phyloP scores from a whole-genome alignment of 2,113 vertebrate species.

The Hippocampus abdominalis region DNA sequence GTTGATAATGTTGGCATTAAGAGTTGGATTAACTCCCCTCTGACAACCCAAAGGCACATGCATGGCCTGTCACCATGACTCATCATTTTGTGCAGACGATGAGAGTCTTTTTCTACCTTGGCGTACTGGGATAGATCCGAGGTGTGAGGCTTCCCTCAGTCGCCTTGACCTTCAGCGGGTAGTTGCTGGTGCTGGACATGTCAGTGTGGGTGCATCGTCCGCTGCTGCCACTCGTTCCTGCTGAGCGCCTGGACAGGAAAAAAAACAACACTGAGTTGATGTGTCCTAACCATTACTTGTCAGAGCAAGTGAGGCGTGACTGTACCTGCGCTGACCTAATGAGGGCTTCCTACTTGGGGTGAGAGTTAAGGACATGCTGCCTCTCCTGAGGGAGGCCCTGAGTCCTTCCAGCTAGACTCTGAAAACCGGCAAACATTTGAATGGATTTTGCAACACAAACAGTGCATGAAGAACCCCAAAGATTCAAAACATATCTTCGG shows the following conservation, averaged over 20 bases:
- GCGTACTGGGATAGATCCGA: constrained; percentile 76
- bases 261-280: background rate
- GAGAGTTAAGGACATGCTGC: constrained; percentile 67
- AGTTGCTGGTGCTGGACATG: constrained; percentile 85
- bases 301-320: constrained; percentile 42
- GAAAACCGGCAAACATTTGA: constrained; percentile 3
- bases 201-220: constrained; percentile 79
- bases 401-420: constrained; percentile 40
- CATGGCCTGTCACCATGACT: too few relatives aligned
- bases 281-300: background rate
- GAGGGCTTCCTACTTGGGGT: constrained; percentile 77
- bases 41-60: background rate
- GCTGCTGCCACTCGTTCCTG: constrained; percentile 77
- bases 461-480: too few relatives aligned
- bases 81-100: background rate
- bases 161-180: constrained; percentile 81
- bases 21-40: background rate
- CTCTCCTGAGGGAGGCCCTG: constrained; percentile 38
- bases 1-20: background rate
- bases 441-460: too few relatives aligned
- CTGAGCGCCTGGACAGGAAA: constrained; percentile 79
- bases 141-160: constrained; percentile 85
- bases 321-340: constrained; percentile 84
- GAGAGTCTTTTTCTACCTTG: constrained; percentile 53
- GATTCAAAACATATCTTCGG: too few relatives aligned